Evolutionary conservation across 2,797 vertebrate species (phyloP), one percentile per base, ranked within the genome.

Genomic region (Microctenopoma stevenorrisi): DNA sequence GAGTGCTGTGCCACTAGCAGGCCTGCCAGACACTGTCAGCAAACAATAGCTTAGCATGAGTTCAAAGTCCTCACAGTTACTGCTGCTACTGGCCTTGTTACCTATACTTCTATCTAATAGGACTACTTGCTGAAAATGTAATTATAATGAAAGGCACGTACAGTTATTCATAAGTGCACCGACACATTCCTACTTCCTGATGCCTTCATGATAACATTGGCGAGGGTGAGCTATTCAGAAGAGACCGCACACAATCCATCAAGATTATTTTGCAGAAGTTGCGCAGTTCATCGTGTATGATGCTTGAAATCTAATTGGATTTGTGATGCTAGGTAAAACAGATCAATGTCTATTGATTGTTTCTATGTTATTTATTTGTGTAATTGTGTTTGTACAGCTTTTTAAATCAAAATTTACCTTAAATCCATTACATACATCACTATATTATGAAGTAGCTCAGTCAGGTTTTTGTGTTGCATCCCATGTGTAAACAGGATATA

Each of bases 41-140:
- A 83, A 73, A 87, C 84, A 88, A 85, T 35, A 30, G 64, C 40
- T 0, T 11, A 26, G 67, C 33, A 64, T 0, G 4, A 60, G 66
- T 78, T 78, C 68, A 68, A 74, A 65, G 72, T 74, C 72, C 53
- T 84, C 73, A 61, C 63, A 66, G 81, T 84, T 60, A 8, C 40
- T 18, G 76, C 38, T 25, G 62, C 63, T 13, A 26, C 37, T 63
- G 69, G 49, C 70, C 65, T 69, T 5, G 12, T 86, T 83, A 90
- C 74, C 82, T 85, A 78, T 54, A 78, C 61, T 72, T 60, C 18
- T 26, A 37, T 72, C 79, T 78, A 62, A 83, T 77, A 59, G 68
- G 78, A 86, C 85, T 83, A 83, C 50, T 66, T 33, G 13, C 30
- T 71, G 52, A 62, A 78, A 79, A 77, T 77, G 54, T 77, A 75